Percentiles rank a stretch among this genome's conserved stretches.
Conservation (phyloP, 2,888 invertebrate genomes). For the Synergus gifuensis region DNA sequence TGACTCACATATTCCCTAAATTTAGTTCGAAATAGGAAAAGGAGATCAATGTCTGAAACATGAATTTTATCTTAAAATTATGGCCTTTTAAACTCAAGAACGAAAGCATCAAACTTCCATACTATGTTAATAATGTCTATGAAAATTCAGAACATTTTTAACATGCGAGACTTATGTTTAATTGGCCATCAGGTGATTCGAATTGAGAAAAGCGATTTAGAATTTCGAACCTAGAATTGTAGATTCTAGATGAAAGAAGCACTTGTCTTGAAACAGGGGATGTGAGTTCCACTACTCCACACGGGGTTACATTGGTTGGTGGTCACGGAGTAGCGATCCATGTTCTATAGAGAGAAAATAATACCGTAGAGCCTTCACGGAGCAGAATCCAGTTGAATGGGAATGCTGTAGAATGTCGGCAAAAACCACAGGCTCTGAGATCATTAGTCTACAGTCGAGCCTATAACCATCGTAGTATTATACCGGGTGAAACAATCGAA, state of each 20-base stretch:
- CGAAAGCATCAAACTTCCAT: too few species aligned
- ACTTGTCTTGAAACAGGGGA: conserved; percentile 49
- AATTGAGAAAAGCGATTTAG: conserved; percentile 43
- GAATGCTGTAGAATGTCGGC: conserved; percentile 78
- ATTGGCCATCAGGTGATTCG: neutral
- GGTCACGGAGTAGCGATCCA: conserved; percentile 42
- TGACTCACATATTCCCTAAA: neutral
- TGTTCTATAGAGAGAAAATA: conserved; percentile 53
- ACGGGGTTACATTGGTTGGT: conserved; percentile 40
- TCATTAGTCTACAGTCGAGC: conserved; percentile 76
- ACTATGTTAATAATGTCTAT: too few species aligned
- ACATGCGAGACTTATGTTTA: neutral
- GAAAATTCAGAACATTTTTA: too few species aligned
- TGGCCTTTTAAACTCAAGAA: neutral
- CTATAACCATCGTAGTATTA: conserved; percentile 69
- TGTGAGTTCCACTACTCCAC: conserved; percentile 38
- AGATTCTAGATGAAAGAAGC: conserved; percentile 43
- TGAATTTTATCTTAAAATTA: neutral
- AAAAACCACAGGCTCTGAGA: conserved; percentile 76
- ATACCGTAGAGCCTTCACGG: conserved; percentile 52
- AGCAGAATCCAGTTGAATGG: conserved; percentile 71
- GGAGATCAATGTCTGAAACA: neutral
- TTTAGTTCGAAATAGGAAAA: neutral
- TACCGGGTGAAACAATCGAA: conserved; percentile 69
- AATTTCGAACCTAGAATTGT: conserved; percentile 40